Evolutionary conservation across 2,797 vertebrate species (phyloP).

Genomic region (Phrynocephalus guinanensis): DNA sequence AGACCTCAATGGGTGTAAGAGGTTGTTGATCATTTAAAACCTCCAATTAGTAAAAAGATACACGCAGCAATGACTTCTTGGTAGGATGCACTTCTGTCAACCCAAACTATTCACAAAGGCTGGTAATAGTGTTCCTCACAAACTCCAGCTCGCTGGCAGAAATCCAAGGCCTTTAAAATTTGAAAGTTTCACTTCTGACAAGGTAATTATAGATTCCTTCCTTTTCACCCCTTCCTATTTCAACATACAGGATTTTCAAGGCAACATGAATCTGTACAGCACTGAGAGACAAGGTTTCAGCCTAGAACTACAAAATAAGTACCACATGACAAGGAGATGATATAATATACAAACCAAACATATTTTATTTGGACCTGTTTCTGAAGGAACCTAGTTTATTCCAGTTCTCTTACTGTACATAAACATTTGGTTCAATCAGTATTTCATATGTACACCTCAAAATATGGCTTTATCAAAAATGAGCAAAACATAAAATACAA

Average conservation of each 20-base stretch:
- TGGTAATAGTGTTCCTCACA: not conserved
- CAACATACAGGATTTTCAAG: not conserved
- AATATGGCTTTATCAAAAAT: constrained; percentile 37
- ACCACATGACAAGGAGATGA: not conserved
- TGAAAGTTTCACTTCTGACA: not conserved
- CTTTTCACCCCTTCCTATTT: not conserved
- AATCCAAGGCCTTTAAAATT: not conserved
- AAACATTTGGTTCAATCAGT: constrained; percentile 34
- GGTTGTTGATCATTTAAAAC: too few species aligned
- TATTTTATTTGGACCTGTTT: constrained; percentile 39
- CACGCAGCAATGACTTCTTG: not conserved
- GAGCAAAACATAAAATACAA: constrained; percentile 6
- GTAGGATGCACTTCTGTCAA: not conserved
- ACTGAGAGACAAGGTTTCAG: not conserved
- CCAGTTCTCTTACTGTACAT: constrained; percentile 10
- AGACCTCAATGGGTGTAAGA: too few species aligned
- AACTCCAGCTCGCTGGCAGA: not conserved
- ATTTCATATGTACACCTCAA: constrained; percentile 21
- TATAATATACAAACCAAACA: constrained; percentile 10
- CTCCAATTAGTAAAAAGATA: not conserved
- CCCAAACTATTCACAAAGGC: not conserved
- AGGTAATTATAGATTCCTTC: not conserved
- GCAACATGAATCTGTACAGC: not conserved
- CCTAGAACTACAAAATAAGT: too few species aligned
- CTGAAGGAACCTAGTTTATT: constrained; percentile 18